Conservation (phyloP, 2,888 invertebrate species). For the Cataglyphis cursor region DNA sequence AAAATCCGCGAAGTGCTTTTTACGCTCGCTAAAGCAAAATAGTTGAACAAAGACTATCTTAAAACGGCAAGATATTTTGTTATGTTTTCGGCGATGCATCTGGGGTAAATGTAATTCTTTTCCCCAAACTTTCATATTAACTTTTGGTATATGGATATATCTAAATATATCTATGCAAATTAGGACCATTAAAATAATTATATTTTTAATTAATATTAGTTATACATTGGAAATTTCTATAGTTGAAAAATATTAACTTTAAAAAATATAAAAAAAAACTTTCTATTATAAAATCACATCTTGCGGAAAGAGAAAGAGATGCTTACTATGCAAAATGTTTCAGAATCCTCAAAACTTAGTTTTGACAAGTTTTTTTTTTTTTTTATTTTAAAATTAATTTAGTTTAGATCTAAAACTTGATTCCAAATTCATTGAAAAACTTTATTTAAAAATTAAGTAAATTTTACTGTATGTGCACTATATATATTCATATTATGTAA, state of each 20-base stretch:
- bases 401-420: not conserved
- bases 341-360: not conserved
- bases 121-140: not conserved
- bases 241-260: not conserved
- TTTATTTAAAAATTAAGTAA: constrained; percentile 7
- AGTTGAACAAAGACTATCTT: constrained; percentile 56
- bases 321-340: not conserved
- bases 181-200: not conserved
- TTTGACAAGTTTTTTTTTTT: not conserved
- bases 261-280: not conserved
- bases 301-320: not conserved
- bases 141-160: not conserved
- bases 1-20: constrained; percentile 69
- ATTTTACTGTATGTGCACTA: not conserved
- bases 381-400: not conserved
- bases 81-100: constrained; percentile 15
- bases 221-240: not conserved
- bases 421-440: not conserved
- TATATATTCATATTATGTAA: not conserved
- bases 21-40: constrained; percentile 60
- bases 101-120: not conserved
- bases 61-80: constrained; percentile 57
- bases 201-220: not conserved
- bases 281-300: not conserved
- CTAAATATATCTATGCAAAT: not conserved